Evolutionary conservation across 2,113 vertebrate genomes (phyloP).

Genomic region (Trogon surrucura): DNA sequence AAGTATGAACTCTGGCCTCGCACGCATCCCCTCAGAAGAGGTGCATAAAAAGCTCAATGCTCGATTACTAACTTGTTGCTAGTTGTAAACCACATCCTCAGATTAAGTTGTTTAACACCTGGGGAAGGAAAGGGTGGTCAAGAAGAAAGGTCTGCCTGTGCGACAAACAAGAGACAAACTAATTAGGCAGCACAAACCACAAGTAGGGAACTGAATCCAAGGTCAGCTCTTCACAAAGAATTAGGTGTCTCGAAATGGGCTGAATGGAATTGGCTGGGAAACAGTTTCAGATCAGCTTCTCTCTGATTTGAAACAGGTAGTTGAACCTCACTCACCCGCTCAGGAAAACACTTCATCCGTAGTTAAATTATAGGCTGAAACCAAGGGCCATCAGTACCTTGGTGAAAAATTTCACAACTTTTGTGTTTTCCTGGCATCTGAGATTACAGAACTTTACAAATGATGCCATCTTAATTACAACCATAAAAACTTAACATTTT

Average conservation of each 20-base stretch:
- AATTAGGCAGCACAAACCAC: neutral
- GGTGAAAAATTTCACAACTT: neutral
- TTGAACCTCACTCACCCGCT: neutral
- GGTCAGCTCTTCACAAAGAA: neutral
- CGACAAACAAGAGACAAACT: neutral
- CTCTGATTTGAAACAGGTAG: neutral
- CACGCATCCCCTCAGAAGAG: neutral
- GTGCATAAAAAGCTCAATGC: neutral
- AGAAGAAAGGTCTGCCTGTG: neutral
- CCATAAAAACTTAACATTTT: neutral
- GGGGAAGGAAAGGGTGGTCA: neutral
- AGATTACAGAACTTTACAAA: neutral
- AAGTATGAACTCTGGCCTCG: neutral
- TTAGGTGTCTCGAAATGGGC: neutral
- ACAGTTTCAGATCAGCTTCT: neutral
- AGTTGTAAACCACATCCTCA: neutral
- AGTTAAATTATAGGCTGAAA: neutral
- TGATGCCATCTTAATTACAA: neutral
- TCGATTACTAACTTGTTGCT: neutral
- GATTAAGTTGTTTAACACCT: neutral
- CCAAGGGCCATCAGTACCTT: neutral
- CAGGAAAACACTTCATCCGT: neutral
- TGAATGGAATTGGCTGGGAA: neutral
- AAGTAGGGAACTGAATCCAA: neutral
- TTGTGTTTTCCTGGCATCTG: neutral